A percentile compares a stretch with the other conserved stretches of the same genome.
Evolutionary conservation across 2,113 vertebrate genomes (phyloP).

Genomic region (Ptilorrhoa leucosticta): DNA sequence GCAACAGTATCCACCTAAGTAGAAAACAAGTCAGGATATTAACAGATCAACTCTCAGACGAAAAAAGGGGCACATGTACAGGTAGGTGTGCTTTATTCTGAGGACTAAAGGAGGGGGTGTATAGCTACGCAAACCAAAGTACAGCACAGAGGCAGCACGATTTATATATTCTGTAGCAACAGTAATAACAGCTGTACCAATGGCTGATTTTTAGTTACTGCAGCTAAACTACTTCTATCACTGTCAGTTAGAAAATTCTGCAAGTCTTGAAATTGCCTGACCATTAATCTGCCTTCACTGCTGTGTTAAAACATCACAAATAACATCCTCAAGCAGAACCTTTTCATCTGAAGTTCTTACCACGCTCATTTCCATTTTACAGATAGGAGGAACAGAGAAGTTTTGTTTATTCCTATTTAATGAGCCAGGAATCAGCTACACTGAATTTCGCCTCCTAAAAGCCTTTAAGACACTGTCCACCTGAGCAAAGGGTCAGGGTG

Average conservation of each 20-base stretch:
- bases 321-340: not conserved
- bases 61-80: not conserved
- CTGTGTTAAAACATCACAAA: not conserved
- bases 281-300: not conserved
- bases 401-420: not conserved
- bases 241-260: not conserved
- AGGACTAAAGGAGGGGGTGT: not conserved
- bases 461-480: not conserved
- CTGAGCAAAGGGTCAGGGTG: not conserved
- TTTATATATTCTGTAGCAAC: not conserved
- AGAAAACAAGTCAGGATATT: not conserved
- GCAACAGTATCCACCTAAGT: fast-evolving
- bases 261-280: not conserved
- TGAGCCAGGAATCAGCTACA: not conserved
- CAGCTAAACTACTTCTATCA: not conserved
- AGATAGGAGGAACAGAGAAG: not conserved
- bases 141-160: not conserved
- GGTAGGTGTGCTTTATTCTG: not conserved
- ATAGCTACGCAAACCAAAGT: not conserved
- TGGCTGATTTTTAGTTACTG: not conserved
- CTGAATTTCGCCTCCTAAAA: not conserved
- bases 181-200: not conserved
- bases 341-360: not conserved
- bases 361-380: not conserved
- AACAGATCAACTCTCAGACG: not conserved